Evolutionary conservation across 2,797 vertebrate genomes (phyloP).

Genomic region (Knipowitschia caucasica): DNA sequence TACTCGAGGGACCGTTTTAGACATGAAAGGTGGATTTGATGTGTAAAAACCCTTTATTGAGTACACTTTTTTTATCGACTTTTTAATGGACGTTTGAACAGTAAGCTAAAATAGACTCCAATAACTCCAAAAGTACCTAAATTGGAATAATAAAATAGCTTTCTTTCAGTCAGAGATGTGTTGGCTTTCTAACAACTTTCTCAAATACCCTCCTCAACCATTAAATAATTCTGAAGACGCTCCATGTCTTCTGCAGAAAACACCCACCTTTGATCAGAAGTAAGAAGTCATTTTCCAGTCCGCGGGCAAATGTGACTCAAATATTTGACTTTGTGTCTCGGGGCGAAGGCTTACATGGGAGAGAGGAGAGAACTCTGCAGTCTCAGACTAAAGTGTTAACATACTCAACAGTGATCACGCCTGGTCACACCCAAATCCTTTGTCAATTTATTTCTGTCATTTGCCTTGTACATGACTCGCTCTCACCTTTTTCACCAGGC

Average conservation of each 20-base stretch:
- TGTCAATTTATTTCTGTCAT: conserved; percentile 22
- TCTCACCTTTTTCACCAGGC: conserved; percentile 13
- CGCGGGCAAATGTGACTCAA: conserved; percentile 65
- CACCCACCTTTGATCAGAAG: conserved; percentile 69
- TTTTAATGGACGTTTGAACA: too few species aligned
- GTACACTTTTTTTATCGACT: too few species aligned
- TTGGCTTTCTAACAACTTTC: conserved; percentile 37
- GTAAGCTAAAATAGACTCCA: too few species aligned
- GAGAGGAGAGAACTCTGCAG: conserved; percentile 62
- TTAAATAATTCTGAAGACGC: conserved; percentile 59
- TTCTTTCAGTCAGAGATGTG: too few species aligned
- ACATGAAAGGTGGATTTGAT: too few species aligned
- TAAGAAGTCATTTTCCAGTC: conserved; percentile 51
- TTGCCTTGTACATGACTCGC: conserved; percentile 1
- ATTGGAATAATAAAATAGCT: too few species aligned
- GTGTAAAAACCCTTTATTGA: too few species aligned
- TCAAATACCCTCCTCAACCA: conserved; percentile 52
- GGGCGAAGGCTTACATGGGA: conserved; percentile 64
- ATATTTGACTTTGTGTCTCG: conserved; percentile 57
- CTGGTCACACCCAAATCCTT: conserved; percentile 25
- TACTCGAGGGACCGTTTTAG: too few species aligned
- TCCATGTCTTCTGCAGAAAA: conserved; percentile 59
- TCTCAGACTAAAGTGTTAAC: conserved; percentile 64
- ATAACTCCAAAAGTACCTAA: too few species aligned
- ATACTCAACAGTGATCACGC: conserved; percentile 39